A percentile compares a stretch with the other conserved stretches of the same genome.
These are phyloP conservation scores for Ennomos quercinarius DNA, from an alignment of 2,888 invertebrate species.

Conservation along the genomic window DNA sequence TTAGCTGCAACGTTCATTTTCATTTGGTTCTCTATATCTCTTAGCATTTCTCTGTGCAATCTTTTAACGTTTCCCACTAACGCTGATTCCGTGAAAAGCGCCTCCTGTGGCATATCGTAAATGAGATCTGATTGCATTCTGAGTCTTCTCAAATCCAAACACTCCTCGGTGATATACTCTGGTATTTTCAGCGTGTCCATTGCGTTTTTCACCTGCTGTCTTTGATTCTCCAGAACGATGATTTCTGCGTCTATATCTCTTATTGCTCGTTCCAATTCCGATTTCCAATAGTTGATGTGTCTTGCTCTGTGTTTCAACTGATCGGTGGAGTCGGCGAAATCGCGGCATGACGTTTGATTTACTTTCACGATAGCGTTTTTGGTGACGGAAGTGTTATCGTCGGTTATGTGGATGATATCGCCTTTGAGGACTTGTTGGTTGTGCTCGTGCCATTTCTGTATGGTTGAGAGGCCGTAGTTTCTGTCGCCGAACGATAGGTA, in stretches of 20 bases:
- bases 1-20: conserved; percentile 91
- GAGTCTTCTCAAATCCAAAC: conserved; percentile 87
- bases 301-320: conserved; percentile 70
- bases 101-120: conserved; percentile 90
- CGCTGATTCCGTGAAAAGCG: conserved; percentile 89
- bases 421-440: conserved; percentile 71
- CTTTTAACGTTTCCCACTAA: conserved; percentile 89
- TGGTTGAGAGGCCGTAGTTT: conserved; percentile 63
- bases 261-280: conserved; percentile 73
- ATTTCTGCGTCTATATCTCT: conserved; percentile 76
- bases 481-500: conserved; percentile 68
- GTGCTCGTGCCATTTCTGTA: conserved; percentile 72
- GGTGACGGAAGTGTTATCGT: conserved; percentile 72
- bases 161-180: conserved; percentile 86
- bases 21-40: conserved; percentile 89
- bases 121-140: conserved; percentile 91
- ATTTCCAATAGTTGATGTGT: conserved; percentile 80
- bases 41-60: conserved; percentile 86
- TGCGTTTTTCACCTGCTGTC: conserved; percentile 79
- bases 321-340: conserved; percentile 73
- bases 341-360: conserved; percentile 72
- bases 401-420: conserved; percentile 72
- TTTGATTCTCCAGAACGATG: conserved; percentile 62
- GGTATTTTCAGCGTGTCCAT: conserved; percentile 69
- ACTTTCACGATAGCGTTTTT: conserved; percentile 79